Evolutionary conservation across 2,888 invertebrate species (phyloP), one percentile per base, ranked within the genome.

Genomic region (Laothoe populi): DNA sequence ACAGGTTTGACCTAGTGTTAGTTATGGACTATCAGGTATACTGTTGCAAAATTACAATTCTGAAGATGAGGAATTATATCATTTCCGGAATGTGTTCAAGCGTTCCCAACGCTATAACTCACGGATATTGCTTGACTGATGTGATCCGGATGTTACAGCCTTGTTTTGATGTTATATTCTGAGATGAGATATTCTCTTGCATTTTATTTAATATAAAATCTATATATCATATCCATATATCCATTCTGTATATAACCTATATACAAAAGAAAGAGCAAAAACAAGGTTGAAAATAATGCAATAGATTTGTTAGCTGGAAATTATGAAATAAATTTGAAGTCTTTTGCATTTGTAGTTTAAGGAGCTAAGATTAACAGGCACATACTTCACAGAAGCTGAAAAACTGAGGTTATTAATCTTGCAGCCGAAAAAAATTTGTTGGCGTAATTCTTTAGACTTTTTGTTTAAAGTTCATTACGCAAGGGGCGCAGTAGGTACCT

Each of bases 101-200:
- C 74, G 74, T 68, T 66, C 59, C 65, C 49, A 24, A 45, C 79
- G 78, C 72, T 72, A 77, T 73, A 69, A 66, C 74, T 66, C 60
- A 65, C 86, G 86, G 84, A 84, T 84, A 86, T 86, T 82, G 73
- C 81, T 74, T 75, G 82, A 81, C 81, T 86, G 86, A 87, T 85
- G 82, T 74, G 77, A 82, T 75, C 83, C 84, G 88, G 88, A 86
- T 82, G 86, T 88, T 84, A 87, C 83, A 78, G 48, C 38, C 31
- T 44, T 35, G 67, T 67, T 68, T 69, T 70, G 76, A 72, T 73
- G 67, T 68, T n/a, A n/a, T n/a, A n/a, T n/a, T n/a, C n/a, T n/a
- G n/a, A n/a, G n/a, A n/a, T 67, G 70, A 70, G 78, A 76, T 76
- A 74, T 69, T 80, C 79, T 76, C 74, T 76, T 70, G 76, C 73